Percentiles rank a stretch among this genome's conserved stretches.
Conservation (phyloP, 2,113 vertebrate species). For the Genyomyrus donnyi region DNA sequence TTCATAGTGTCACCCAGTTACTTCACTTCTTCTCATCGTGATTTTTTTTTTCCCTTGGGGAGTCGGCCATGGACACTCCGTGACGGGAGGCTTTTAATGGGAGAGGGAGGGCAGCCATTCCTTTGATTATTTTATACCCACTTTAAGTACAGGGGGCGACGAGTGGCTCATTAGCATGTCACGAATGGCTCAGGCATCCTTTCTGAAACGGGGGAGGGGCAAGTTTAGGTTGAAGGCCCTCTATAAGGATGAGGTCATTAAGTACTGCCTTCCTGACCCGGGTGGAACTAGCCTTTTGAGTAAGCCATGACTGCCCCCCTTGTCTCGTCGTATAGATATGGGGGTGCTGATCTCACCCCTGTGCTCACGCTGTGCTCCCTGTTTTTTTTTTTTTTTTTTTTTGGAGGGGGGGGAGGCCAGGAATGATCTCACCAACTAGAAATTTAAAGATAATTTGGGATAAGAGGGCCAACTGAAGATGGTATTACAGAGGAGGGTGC, state of each 20-base stretch:
- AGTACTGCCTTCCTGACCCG: no score
- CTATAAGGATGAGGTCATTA: no score
- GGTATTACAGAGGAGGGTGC: not conserved
- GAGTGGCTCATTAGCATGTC: not conserved
- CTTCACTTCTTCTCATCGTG: no score
- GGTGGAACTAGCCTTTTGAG: not conserved
- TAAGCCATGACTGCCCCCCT: not conserved
- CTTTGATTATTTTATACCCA: conserved; percentile 6
- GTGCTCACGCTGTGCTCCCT: not conserved
- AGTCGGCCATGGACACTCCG: conserved; percentile 6
- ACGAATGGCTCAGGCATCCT: not conserved
- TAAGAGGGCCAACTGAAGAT: not conserved
- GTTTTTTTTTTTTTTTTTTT: no score
- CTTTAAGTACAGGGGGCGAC: not conserved
- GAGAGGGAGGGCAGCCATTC: not conserved
- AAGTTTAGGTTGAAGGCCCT: no score
- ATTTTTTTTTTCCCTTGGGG: not conserved
- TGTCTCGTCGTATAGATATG: not conserved
- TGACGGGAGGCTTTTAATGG: not conserved
- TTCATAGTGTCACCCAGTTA: no score
- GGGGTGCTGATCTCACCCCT: not conserved
- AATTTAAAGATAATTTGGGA: not conserved
- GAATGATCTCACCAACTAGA: not conserved
- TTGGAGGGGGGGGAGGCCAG: not conserved
- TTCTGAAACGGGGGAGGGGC: not conserved